Conservation (phyloP, 2,888 invertebrate genomes). For the Girardia tigrina region DNA sequence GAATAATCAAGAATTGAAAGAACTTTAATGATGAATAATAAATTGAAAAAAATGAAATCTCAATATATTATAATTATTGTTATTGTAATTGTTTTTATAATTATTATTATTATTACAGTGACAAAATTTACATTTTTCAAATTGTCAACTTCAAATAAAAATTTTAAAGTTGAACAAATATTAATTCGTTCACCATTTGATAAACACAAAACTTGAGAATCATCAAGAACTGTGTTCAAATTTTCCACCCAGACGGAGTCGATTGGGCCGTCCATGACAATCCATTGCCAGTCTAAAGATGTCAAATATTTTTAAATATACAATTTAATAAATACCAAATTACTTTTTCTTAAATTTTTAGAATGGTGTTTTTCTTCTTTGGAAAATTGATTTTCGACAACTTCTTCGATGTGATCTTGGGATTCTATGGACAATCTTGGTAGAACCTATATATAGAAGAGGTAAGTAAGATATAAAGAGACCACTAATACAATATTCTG, state of each 20-base stretch:
- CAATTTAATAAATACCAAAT: no score
- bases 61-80: no score
- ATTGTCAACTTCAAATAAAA: constrained; percentile 50
- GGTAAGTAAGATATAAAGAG: no score
- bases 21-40: no score
- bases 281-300: constrained; percentile 45
- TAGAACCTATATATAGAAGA: not conserved
- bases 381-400: not conserved
- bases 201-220: constrained; percentile 48
- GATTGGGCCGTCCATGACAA: constrained; percentile 49
- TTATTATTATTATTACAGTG: no score
- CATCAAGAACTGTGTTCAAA: constrained; percentile 49
- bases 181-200: constrained; percentile 49
- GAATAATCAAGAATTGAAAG: no score
- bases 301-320: not conserved
- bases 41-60: no score
- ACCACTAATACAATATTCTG: no score
- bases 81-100: no score
- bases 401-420: not conserved
- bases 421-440: constrained; percentile 1
- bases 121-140: constrained; percentile 47
- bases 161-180: constrained; percentile 44
- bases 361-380: not conserved
- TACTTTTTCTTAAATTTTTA: not conserved
- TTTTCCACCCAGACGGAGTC: constrained; percentile 51